Base-by-base conservation (phyloP, 2,113 vertebrate species). In the Neoarius graeffei region DNA sequence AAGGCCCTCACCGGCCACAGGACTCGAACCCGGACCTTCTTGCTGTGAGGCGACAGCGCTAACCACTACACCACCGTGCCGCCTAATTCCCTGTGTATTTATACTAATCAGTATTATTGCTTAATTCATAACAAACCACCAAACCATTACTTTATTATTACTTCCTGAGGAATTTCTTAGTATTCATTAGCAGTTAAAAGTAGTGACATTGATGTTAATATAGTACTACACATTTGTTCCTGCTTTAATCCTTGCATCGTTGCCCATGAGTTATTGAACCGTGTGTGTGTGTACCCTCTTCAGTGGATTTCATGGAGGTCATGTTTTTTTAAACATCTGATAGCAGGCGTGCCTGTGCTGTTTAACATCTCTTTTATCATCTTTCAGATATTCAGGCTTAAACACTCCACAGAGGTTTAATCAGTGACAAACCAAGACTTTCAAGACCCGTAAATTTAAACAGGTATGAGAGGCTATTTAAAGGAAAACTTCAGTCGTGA, bases 361-460 rank as follows among this genome's bases (percentile, higher is more conserved):
- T 81, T n/a, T 52, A 64, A 30, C 42, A n/a, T 66, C 1, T 85
- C 23, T 85, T 62, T 76, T 62, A 71, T n/a, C 57, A 19, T 52
- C 14, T 48, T n/a, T 62, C 57, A 35, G 57, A 30, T 54, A 66
- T n/a, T 67, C 60, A 66, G 60, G 42, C 48, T 79, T 67, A 66
- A 79, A 86, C 5, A 23, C 48, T 64, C 85, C 74, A 79, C 20
- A 52, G 67, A 35, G 25, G n/a, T 64, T 86, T 67, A 64, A 86
- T 79, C 71, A n/a, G 56, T 42, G 27, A 52, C 35, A 85, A 62
- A 62, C 10, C 30, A 54, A 79, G 20, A 23, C 50, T 56, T 67
- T 80, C 59, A 27, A 42, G 42, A 48, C 35, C 4, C 6, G 14
- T 50, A 50, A 23, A 42, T 81, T n/a, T 69, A 25, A 81, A 67